Evolutionary conservation across 2,113 vertebrate species (phyloP).

Genomic region (Dendrocopos noguchii): DNA sequence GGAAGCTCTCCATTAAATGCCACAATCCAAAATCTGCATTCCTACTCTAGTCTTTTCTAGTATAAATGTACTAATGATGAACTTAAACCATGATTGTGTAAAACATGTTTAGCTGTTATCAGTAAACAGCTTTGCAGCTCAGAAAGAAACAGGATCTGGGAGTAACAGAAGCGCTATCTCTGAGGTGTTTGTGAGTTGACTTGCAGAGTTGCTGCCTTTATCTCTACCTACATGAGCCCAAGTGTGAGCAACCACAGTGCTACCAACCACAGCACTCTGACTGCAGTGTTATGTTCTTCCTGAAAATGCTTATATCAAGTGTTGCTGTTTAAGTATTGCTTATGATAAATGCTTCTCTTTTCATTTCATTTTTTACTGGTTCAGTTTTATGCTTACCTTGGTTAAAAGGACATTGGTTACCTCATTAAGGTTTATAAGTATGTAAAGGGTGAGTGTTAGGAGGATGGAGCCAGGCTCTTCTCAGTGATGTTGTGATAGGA

Average conservation of each 20-base stretch:
- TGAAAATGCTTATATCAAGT: background rate
- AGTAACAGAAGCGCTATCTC: background rate
- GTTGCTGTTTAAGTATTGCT: background rate
- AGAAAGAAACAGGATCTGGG: background rate
- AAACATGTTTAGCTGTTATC: background rate
- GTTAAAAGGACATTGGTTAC: background rate
- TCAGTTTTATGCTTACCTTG: background rate
- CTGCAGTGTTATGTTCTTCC: background rate
- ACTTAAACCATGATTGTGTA: background rate
- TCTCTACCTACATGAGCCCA: background rate
- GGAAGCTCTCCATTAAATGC: background rate
- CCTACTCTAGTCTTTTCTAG: background rate
- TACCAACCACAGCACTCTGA: background rate
- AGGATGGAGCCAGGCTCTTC: too few species aligned
- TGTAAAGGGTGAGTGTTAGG: too few species aligned
- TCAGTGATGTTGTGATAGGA: too few species aligned
- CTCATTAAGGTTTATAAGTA: too few species aligned
- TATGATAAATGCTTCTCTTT: background rate
- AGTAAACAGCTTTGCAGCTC: background rate
- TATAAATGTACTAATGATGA: background rate
- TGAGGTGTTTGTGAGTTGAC: background rate
- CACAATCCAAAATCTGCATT: background rate
- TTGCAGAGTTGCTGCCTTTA: background rate
- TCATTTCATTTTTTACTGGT: background rate
- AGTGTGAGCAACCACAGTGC: background rate